These are phyloP conservation scores for Cryptotermes secundus DNA, from an alignment of 1,140 invertebrate species.

Conservation along the genomic window DNA sequence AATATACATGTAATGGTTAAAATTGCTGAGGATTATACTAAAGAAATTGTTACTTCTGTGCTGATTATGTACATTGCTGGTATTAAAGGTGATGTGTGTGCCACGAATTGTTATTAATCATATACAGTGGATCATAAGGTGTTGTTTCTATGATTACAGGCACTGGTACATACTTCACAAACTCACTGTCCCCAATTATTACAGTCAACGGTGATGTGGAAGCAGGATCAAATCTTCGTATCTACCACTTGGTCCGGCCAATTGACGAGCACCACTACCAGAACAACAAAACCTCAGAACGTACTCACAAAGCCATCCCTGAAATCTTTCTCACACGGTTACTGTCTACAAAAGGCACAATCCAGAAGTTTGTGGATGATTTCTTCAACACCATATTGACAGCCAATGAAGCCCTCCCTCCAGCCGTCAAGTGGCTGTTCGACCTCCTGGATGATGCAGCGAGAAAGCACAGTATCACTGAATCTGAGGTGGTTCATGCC, in stretches of 20 bases:
- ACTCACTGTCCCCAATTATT: slow-evolving; percentile 74
- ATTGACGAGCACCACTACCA: slow-evolving; percentile 64
- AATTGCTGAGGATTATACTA: too few species aligned
- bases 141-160: slow-evolving; percentile 40
- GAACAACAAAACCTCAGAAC: slow-evolving; percentile 61
- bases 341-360: slow-evolving; percentile 91
- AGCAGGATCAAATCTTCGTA: slow-evolving; percentile 64
- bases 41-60: too few species aligned
- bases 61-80: too few species aligned
- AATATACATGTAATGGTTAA: too few species aligned
- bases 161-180: slow-evolving; percentile 71
- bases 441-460: slow-evolving; percentile 92
- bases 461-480: slow-evolving; percentile 75
- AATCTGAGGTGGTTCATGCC: slow-evolving; percentile 89
- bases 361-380: slow-evolving; percentile 96
- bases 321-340: slow-evolving; percentile 93
- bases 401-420: slow-evolving; percentile 85
- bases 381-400: slow-evolving; percentile 88
- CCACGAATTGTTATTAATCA: too few species aligned
- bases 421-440: slow-evolving; percentile 93
- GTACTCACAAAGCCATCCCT: slow-evolving; percentile 88
- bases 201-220: slow-evolving; percentile 73
- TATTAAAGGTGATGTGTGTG: too few species aligned
- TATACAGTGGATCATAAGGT: too few species aligned
- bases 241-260: slow-evolving; percentile 84